A percentile compares a stretch with the other conserved stretches of the same genome.
Evolutionary conservation across 2,113 vertebrate species (phyloP).

Genomic region (Archilochus colubris): DNA sequence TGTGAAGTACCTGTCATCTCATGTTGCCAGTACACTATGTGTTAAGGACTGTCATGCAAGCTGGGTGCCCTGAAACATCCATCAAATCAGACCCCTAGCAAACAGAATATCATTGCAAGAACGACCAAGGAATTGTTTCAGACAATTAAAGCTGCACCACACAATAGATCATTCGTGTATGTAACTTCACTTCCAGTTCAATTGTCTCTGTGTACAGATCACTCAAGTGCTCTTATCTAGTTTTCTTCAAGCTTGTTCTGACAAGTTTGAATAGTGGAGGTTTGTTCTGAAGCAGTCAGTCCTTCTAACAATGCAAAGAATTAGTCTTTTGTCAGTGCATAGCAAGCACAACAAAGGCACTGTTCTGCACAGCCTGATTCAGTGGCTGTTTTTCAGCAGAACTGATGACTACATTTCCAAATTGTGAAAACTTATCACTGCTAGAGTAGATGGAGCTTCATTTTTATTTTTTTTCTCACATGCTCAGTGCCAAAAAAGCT

Average conservation of each 20-base stretch:
- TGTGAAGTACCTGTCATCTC: not conserved
- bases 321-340: constrained; percentile 62
- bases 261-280: constrained; percentile 58
- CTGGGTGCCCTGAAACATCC: not conserved
- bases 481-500: constrained; percentile 21
- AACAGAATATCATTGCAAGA: not conserved
- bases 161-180: not conserved
- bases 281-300: constrained; percentile 62
- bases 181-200: constrained; percentile 57
- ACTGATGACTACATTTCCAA: constrained; percentile 55
- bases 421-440: constrained; percentile 38
- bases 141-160: constrained; percentile 32
- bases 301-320: constrained; percentile 65
- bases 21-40: not conserved
- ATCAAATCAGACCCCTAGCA: not conserved
- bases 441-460: not conserved
- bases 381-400: constrained; percentile 54
- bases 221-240: constrained; percentile 58
- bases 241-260: constrained; percentile 53
- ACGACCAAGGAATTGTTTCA: not conserved
- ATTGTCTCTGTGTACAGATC: constrained; percentile 30
- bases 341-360: not conserved
- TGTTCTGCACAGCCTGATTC: constrained; percentile 1
- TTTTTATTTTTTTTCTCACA: constrained; percentile 32
- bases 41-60: not conserved